phyloP scores from a whole-genome alignment of 2,888 invertebrate genomes.

The Blera fallax region DNA sequence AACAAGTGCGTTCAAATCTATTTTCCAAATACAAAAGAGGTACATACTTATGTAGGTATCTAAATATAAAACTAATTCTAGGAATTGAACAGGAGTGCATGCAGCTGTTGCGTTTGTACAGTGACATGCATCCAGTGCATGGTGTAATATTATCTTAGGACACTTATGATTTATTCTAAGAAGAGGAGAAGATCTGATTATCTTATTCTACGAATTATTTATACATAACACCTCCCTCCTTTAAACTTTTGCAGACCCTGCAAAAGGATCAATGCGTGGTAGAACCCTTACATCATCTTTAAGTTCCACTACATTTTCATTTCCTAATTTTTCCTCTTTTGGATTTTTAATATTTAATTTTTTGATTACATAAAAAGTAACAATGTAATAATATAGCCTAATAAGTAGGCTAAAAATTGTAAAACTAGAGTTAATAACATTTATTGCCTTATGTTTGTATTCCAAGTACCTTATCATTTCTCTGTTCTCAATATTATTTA shows the following conservation, averaged over 20 bases:
- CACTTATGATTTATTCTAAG: too few relatives aligned
- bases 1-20: too few relatives aligned
- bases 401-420: not conserved
- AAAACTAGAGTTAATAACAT: not conserved
- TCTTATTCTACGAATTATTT: too few relatives aligned
- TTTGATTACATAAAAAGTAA: not conserved
- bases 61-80: too few relatives aligned
- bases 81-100: too few relatives aligned
- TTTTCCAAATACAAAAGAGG: too few relatives aligned
- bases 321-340: not conserved
- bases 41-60: too few relatives aligned
- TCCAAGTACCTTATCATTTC: not conserved
- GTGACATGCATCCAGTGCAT: too few relatives aligned
- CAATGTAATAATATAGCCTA: not conserved
- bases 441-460: not conserved
- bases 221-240: not conserved
- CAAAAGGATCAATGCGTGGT: not conserved
- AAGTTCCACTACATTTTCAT: not conserved
- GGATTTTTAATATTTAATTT: not conserved
- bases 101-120: too few relatives aligned
- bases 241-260: not conserved
- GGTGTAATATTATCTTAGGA: too few relatives aligned
- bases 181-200: too few relatives aligned
- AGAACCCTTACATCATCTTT: not conserved
- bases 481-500: not conserved